A percentile compares a stretch with the other conserved stretches of the same genome.
phyloP scores from a whole-genome alignment of 2,888 invertebrate genomes.

The Caenorhabditis wallacei region DNA sequence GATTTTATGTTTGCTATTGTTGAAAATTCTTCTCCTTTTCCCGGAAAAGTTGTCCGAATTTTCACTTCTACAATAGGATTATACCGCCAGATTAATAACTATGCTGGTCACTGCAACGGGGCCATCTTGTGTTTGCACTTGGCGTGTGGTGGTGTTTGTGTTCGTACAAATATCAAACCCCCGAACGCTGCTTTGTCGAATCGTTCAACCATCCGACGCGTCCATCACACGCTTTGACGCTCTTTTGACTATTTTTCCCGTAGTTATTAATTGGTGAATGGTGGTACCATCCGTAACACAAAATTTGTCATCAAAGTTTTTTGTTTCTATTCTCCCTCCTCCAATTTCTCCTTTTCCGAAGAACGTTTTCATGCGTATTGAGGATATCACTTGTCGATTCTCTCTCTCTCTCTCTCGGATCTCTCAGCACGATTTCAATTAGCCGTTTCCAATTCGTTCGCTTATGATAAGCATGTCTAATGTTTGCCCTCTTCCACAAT shows the following conservation, averaged over 20 bases:
- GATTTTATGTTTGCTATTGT: neutral
- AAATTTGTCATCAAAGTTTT: neutral
- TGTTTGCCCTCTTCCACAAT: conserved; percentile 52
- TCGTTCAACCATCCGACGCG: conserved; percentile 23
- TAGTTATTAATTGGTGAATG: conserved; percentile 48
- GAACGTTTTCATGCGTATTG: conserved; percentile 12
- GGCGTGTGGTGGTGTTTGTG: conserved; percentile 24
- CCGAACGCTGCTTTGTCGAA: conserved; percentile 50
- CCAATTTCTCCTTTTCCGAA: neutral
- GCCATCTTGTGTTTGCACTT: conserved; percentile 51
- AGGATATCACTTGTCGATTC: conserved; percentile 36
- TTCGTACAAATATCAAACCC: conserved; percentile 50
- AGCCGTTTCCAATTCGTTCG: conserved; percentile 8
- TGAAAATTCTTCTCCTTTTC: conserved; percentile 17
- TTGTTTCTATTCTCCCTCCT: neutral
- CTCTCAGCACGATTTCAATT: conserved; percentile 34
- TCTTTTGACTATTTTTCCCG: neutral
- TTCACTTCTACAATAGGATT: conserved; percentile 63
- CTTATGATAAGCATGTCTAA: conserved; percentile 30
- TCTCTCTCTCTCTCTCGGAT: conserved; percentile 15
- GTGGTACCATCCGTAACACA: conserved; percentile 15
- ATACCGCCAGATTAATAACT: conserved; percentile 55
- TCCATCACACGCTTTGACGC: conserved; percentile 1
- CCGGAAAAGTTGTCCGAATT: conserved; percentile 48
- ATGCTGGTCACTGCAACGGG: conserved; percentile 29